Conservation (phyloP, 2,113 vertebrate genomes). For the Sminthopsis crassicaudata region DNA sequence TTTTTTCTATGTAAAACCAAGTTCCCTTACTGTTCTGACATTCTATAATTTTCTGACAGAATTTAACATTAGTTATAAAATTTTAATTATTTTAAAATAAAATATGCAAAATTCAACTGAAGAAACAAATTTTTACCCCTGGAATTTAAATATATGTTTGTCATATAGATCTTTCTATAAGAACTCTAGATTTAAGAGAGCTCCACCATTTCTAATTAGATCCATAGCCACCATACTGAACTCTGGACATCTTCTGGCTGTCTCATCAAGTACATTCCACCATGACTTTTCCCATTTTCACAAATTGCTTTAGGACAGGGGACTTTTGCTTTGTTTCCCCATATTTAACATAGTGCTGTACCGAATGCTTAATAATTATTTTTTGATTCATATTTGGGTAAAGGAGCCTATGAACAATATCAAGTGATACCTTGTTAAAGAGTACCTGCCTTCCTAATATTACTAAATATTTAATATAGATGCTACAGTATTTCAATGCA, state of each 20-base stretch:
- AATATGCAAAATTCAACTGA: neutral
- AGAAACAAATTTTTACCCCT: neutral
- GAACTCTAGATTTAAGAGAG: neutral
- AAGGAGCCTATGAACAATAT: too few species aligned
- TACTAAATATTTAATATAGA: too few species aligned
- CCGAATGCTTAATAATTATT: neutral
- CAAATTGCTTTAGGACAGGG: neutral
- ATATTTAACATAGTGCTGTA: neutral
- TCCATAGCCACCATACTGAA: neutral
- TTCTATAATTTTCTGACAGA: neutral
- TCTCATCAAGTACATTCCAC: neutral
- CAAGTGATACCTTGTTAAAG: too few species aligned
- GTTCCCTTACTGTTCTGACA: neutral
- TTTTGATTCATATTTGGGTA: too few species aligned
- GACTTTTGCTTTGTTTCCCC: neutral
- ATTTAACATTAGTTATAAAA: neutral
- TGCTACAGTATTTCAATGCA: too few species aligned
- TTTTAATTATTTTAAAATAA: neutral
- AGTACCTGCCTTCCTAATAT: too few species aligned
- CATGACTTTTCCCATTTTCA: neutral
- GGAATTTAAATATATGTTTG: neutral
- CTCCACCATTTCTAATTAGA: neutral
- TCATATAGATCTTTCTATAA: neutral
- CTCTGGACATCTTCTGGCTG: neutral
- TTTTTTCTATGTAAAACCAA: neutral